These are phyloP conservation scores for Pseudococcus longispinus DNA, from an alignment of 2,888 invertebrate genomes.

Conservation along the genomic window DNA sequence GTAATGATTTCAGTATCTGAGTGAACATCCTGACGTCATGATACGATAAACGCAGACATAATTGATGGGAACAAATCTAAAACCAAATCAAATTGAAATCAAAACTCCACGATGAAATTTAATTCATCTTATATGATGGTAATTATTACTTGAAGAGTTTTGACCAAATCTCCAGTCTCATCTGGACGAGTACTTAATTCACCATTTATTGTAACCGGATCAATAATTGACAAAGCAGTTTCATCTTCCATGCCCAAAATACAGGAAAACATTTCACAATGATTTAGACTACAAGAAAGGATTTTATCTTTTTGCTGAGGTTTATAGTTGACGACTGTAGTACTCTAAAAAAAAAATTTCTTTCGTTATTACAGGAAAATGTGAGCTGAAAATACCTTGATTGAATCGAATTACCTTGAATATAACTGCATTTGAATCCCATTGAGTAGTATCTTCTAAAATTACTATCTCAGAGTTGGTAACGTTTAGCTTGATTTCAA, in stretches of 20 bases:
- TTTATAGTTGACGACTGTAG: slow-evolving; percentile 84
- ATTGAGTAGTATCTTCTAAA: slow-evolving; percentile 85
- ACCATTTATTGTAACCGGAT: slow-evolving; percentile 85
- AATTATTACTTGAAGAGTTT: slow-evolving; percentile 61
- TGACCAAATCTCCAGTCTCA: slow-evolving; percentile 62
- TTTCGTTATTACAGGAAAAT: not conserved
- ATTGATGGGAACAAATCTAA: slow-evolving; percentile 63
- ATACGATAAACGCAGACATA: slow-evolving; percentile 88
- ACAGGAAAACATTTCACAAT: slow-evolving; percentile 92
- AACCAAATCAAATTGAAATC: not conserved
- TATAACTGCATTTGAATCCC: slow-evolving; percentile 93
- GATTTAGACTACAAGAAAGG: slow-evolving; percentile 84
- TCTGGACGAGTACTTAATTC: slow-evolving; percentile 65
- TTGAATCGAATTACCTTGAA: slow-evolving; percentile 32
- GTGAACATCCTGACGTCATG: slow-evolving; percentile 92
- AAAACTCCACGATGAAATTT: not conserved
- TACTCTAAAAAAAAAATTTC: slow-evolving; percentile 70
- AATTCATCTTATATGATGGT: not conserved
- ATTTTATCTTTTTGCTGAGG: slow-evolving; percentile 74
- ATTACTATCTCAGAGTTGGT: slow-evolving; percentile 95
- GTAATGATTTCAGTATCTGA: slow-evolving; percentile 85
- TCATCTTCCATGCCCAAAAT: slow-evolving; percentile 89
- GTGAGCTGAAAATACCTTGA: too few relatives aligned
- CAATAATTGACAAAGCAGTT: slow-evolving; percentile 92
- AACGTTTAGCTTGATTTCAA: slow-evolving; percentile 90